phyloP scores from a whole-genome alignment of 2,797 vertebrate species.

The Falco rusticolus region DNA sequence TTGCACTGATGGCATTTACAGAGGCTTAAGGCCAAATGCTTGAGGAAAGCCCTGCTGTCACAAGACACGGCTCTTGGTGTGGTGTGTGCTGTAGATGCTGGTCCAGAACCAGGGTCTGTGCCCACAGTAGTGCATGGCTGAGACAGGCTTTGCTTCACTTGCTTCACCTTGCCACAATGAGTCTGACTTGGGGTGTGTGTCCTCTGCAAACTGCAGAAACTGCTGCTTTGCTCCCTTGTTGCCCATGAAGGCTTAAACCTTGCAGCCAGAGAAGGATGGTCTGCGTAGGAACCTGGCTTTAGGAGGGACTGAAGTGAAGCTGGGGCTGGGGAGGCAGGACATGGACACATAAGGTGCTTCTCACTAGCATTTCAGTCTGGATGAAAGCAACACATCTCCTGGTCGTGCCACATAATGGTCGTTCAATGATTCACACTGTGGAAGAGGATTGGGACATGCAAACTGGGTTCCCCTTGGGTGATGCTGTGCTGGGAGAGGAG shows the following conservation, averaged over 20 bases:
- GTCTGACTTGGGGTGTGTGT: not conserved
- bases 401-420: not conserved
- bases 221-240: not conserved
- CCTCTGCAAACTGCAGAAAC: not conserved
- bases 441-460: not conserved
- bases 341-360: not conserved
- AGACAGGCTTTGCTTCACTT: not conserved
- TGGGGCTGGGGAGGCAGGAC: not conserved
- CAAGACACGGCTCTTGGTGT: not conserved
- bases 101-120: not conserved
- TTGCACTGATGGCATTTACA: not conserved
- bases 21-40: not conserved
- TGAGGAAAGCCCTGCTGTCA: not conserved
- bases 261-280: not conserved
- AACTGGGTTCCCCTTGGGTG: not conserved
- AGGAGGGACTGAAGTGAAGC: not conserved
- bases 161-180: not conserved
- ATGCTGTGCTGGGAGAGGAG: not conserved
- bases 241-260: not conserved
- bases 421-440: not conserved
- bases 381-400: not conserved
- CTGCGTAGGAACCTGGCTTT: rapidly evolving
- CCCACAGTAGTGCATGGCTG: not conserved
- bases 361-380: not conserved
- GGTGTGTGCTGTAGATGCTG: not conserved